Evolutionary conservation across 2,797 vertebrate species (phyloP).

Genomic region (Sparus aurata): DNA sequence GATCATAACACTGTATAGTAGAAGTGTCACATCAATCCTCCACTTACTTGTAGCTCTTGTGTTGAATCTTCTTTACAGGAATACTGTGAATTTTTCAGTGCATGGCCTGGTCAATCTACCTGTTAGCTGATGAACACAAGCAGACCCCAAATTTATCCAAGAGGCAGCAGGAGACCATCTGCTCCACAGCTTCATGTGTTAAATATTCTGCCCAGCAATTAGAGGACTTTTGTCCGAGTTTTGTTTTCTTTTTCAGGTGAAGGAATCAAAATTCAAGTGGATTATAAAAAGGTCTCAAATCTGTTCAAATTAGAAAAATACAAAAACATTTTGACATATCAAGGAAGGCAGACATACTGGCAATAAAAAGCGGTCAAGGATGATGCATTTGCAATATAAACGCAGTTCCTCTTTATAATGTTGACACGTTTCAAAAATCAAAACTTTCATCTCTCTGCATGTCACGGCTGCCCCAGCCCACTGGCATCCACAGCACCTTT

Average conservation of each 20-base stretch:
- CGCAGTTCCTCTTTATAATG: too few relatives aligned
- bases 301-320: not conserved
- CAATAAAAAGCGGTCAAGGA: too few relatives aligned
- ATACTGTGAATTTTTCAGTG: constrained; percentile 18
- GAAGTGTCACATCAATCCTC: constrained; percentile 31
- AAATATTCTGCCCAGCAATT: not conserved
- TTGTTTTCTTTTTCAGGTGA: not conserved
- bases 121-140: not conserved
- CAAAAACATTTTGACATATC: too few relatives aligned
- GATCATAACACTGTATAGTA: constrained; percentile 31
- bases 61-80: constrained; percentile 1
- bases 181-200: not conserved
- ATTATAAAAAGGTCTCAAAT: not conserved
- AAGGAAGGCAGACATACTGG: too few relatives aligned
- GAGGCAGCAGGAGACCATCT: not conserved
- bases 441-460: too few relatives aligned
- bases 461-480: too few relatives aligned
- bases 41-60: constrained; percentile 44
- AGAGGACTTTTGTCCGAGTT: too few relatives aligned
- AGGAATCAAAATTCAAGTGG: not conserved
- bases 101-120: constrained; percentile 13
- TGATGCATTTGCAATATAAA: too few relatives aligned
- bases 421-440: too few relatives aligned
- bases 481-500: too few relatives aligned
- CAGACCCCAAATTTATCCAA: not conserved